Conservation (phyloP, 1,140 invertebrate genomes). For the Papilio helenus region DNA sequence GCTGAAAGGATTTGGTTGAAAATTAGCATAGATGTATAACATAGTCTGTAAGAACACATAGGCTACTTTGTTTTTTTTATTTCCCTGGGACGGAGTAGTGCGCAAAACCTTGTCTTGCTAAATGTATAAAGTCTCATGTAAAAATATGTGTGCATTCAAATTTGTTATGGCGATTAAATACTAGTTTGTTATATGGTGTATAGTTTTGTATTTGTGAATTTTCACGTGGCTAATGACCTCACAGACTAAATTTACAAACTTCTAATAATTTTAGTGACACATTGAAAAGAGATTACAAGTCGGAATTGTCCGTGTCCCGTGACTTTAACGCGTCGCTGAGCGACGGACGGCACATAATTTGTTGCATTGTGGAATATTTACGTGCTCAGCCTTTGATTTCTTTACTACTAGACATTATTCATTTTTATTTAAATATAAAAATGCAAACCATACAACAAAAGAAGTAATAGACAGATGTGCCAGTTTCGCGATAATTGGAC, state of each 20-base stretch:
- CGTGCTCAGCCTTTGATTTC: neutral
- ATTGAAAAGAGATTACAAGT: neutral
- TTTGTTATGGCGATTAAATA: neutral
- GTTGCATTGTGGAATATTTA: neutral
- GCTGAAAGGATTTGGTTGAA: no score
- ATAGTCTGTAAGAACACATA: no score
- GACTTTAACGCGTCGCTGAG: conserved; percentile 24
- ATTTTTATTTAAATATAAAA: neutral
- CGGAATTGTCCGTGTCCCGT: neutral
- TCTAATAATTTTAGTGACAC: neutral
- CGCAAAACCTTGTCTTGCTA: no score
- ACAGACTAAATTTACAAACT: neutral
- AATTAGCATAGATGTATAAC: no score
- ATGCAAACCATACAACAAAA: no score
- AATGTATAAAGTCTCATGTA: no score
- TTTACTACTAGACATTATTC: neutral
- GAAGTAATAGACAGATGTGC: no score
- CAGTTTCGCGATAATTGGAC: no score
- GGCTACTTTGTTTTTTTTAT: no score
- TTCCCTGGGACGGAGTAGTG: no score
- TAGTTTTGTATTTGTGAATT: no score
- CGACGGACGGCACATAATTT: conserved; percentile 16
- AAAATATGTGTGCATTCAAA: no score
- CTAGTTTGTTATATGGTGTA: neutral
- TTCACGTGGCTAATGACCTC: neutral